These are phyloP conservation scores for Polypedilum vanderplanki DNA, from an alignment of 1,140 invertebrate genomes.

Conservation along the genomic window DNA sequence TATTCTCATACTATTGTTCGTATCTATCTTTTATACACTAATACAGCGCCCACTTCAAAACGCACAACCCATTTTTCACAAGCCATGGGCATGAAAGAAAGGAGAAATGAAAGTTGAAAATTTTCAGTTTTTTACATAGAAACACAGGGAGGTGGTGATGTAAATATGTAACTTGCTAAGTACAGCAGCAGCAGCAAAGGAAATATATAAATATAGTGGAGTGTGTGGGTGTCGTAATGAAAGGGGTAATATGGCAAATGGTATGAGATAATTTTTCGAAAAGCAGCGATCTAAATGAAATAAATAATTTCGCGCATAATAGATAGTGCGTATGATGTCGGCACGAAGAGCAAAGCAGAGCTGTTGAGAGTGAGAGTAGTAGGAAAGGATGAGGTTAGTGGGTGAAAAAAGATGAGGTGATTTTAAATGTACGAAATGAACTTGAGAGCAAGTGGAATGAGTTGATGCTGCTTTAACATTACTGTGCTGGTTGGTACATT, in stretches of 20 bases:
- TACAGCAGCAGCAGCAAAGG: neutral
- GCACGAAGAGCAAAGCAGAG: neutral
- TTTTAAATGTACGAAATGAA: slow-evolving; percentile 10
- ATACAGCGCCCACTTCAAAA: neutral
- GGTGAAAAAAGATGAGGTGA: neutral
- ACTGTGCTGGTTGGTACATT: neutral
- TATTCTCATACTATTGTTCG: neutral
- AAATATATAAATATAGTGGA: neutral
- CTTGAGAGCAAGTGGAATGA: neutral
- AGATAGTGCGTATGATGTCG: slow-evolving; percentile 24
- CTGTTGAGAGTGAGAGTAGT: neutral
- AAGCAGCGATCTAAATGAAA: slow-evolving; percentile 23
- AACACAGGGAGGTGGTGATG: neutral
- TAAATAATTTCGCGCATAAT: slow-evolving; percentile 29
- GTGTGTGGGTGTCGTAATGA: neutral
- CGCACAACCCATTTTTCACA: slow-evolving; percentile 11
- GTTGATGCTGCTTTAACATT: neutral
- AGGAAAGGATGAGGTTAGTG: neutral
- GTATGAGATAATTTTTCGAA: neutral
- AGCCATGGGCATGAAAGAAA: neutral
- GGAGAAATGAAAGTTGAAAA: neutral
- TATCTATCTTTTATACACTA: neutral
- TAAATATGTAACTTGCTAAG: neutral
- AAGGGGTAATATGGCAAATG: neutral
- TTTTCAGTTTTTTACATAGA: neutral